Percentiles rank a stretch among this genome's conserved stretches.
These are phyloP conservation scores for Pteropus alecto DNA, from an alignment of 2,113 vertebrate genomes.

Conservation along the genomic window DNA sequence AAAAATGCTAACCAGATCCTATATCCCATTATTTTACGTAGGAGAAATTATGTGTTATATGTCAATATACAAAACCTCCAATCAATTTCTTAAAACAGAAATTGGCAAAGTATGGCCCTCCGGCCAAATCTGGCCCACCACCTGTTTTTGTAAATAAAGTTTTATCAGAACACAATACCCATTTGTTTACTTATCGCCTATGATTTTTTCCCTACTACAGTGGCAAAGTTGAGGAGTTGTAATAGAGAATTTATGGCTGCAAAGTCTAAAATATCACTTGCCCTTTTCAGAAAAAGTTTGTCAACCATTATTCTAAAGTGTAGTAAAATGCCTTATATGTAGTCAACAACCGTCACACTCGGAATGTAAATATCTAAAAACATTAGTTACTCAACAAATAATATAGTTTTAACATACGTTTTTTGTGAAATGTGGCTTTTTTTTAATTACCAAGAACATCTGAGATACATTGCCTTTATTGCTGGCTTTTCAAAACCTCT, in stretches of 20 bases:
- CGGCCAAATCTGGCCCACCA: not conserved
- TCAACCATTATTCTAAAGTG: not conserved
- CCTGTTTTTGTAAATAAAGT: slow-evolving; percentile 36
- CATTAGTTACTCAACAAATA: not conserved
- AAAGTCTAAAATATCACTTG: not conserved
- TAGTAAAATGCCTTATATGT: not conserved
- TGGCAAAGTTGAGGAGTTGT: not conserved
- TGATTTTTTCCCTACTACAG: not conserved
- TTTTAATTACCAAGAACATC: not conserved
- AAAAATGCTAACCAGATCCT: not conserved
- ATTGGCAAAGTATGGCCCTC: not conserved
- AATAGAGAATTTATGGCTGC: not conserved
- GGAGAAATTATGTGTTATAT: not conserved
- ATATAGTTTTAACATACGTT: not conserved
- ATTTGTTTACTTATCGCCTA: not conserved
- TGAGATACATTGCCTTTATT: not conserved
- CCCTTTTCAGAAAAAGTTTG: not conserved
- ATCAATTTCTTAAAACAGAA: not conserved
- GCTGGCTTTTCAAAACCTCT: not conserved
- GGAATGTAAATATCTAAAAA: not conserved
- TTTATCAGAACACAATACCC: not conserved
- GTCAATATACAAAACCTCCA: not conserved
- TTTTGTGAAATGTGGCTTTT: not conserved
- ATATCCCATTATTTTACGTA: not conserved
- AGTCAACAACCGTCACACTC: not conserved